Percentiles rank a stretch among this genome's conserved stretches.
Conservation (phyloP, 1,140 invertebrate species). For the Pseudobourletiella spinata region DNA sequence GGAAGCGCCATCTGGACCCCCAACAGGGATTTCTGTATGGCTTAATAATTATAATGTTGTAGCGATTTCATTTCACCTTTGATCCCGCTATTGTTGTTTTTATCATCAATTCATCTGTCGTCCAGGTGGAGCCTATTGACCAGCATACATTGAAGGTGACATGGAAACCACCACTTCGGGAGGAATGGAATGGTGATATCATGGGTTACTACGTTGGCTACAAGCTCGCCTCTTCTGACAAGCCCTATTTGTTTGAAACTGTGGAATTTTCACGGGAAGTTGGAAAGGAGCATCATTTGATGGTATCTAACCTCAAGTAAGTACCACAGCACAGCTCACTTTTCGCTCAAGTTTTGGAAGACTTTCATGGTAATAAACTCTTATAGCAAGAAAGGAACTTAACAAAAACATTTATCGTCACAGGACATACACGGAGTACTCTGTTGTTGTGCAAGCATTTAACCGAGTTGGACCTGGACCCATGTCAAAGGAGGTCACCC, state of each 20-base stretch:
- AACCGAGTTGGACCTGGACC: conserved; percentile 90
- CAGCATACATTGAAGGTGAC: conserved; percentile 83
- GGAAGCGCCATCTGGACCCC: conserved; percentile 52
- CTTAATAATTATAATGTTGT: no score
- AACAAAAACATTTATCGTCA: conserved; percentile 33
- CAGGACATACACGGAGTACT: conserved; percentile 86
- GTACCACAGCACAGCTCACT: conserved; percentile 22
- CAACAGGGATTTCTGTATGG: conserved; percentile 19
- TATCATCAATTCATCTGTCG: no score
- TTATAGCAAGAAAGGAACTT: no score
- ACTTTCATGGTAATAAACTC: neutral
- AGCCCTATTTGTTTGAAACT: conserved; percentile 83
- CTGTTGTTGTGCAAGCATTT: conserved; percentile 87
- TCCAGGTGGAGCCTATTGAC: conserved; percentile 81
- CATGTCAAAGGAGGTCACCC: conserved; percentile 75
- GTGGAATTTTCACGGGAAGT: conserved; percentile 85
- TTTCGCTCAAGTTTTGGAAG: neutral
- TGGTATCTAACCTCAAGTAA: conserved; percentile 68
- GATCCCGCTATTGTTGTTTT: no score
- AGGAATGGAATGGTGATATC: conserved; percentile 89
- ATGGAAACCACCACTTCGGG: conserved; percentile 83
- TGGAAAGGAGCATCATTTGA: conserved; percentile 63
- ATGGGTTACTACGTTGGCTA: conserved; percentile 60
- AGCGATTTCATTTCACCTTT: no score
- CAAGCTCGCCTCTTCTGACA: conserved; percentile 76